Evolutionary conservation across 2,797 vertebrate species (phyloP), one percentile per base, ranked within the genome.

Genomic region (Poeciliopsis gracilis): DNA sequence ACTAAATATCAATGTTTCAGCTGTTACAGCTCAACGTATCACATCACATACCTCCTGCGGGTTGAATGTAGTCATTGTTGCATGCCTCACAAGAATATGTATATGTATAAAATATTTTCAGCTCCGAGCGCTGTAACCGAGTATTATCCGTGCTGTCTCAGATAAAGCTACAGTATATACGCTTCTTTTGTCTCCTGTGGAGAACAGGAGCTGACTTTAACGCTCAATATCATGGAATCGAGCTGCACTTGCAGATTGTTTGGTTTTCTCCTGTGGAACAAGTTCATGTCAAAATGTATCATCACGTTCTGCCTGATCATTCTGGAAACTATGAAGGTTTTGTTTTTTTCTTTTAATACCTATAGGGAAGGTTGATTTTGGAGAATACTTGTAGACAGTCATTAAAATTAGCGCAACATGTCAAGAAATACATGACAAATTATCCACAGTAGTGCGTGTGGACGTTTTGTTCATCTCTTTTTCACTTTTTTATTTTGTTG

Each of bases 121-220:
- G 53, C 38, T 84, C 71, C 75, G 59, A 74, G 85, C 78, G 81
- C 87, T 73, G 80, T 85, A 88, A 81, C 77, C 8, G 7, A 80
- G 77, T 78, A 79, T 84, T 84, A 91, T 87, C 83, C 85, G 84
- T 86, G 84, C 91, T 88, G 91, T 91, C 84, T 85, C 67, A 83
- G 71, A 83, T 11, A 67, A 73, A 82, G 74, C 80, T 85, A 82
- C 47, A 73, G 74, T 84, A 81, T 78, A 82, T 74, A 79, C 76
- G 76, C 88, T 79, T 85, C 45, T 70, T 38, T 36, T 13, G 85
- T 67, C 84, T 86, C 89, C 91, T 3, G 86, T 38, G 66, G 90
- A 88, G 91, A 88, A 69, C 36, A 43, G 82, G 76, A 81, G 77
- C 74, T 90, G 67, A 74, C 83, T 84, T 87, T 85, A 87, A 86